Percentiles rank a stretch among this genome's conserved stretches.
Conservation (phyloP, 1,140 invertebrate genomes). For the Heliconius hewitsoni region DNA sequence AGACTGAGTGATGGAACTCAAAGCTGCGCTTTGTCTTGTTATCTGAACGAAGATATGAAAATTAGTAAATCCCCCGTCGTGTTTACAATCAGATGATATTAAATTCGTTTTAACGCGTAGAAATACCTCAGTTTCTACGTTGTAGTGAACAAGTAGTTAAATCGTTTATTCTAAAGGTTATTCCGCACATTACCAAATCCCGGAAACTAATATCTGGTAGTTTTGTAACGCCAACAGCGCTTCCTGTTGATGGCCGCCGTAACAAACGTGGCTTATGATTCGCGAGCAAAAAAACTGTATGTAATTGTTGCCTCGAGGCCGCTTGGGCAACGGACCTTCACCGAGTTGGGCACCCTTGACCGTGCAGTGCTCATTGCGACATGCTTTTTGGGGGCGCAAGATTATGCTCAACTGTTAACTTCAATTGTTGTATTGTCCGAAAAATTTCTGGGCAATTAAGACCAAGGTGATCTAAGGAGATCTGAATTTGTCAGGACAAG, state of each 20-base stretch:
- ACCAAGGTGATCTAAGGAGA: background rate
- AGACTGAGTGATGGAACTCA: too few species aligned
- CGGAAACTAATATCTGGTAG: constrained; percentile 2
- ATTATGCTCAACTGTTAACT: background rate
- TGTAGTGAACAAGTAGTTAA: background rate
- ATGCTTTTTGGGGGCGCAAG: background rate
- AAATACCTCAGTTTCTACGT: background rate
- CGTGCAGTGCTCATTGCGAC: constrained; percentile 24
- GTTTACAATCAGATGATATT: too few species aligned
- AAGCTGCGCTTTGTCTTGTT: too few species aligned
- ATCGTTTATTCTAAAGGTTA: background rate
- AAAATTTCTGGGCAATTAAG: background rate
- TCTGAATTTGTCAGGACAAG: background rate
- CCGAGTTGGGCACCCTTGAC: constrained; percentile 33
- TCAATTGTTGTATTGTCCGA: background rate
- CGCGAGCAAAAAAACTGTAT: background rate
- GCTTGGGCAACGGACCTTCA: constrained; percentile 28
- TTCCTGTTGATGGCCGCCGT: constrained; percentile 18
- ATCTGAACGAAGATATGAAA: too few species aligned
- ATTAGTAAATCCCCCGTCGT: too few species aligned
- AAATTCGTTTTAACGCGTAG: too few species aligned
- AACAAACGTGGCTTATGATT: constrained; percentile 8
- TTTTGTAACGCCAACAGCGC: constrained; percentile 8
- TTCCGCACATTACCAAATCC: constrained; percentile 9
- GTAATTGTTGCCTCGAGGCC: constrained; percentile 22